Evolutionary conservation across 2,113 vertebrate species (phyloP).

Genomic region (Lasiurus borealis): DNA sequence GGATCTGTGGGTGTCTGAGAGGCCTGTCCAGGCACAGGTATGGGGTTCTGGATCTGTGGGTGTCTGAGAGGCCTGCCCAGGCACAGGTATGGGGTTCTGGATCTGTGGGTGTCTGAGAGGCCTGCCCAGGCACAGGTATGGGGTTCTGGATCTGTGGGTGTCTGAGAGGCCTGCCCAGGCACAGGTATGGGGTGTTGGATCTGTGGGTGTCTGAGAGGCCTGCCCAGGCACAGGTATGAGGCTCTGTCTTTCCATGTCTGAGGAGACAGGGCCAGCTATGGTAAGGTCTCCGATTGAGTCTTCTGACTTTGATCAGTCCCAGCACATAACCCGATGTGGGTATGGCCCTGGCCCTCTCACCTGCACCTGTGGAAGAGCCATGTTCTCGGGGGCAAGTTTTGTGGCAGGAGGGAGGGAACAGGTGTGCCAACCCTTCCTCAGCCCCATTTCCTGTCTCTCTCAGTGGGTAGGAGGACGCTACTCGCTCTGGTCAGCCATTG

Average conservation of each 20-base stretch:
- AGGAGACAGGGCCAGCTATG: not conserved
- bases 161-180: accelerated
- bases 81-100: not conserved
- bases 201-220: not conserved
- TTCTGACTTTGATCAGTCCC: not conserved
- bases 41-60: not conserved
- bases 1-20: not conserved
- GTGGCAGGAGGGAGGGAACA: constrained; percentile 60
- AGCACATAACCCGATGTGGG: not conserved
- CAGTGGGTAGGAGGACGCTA: constrained; percentile 99
- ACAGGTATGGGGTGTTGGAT: not conserved
- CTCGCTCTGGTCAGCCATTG: constrained; percentile 98
- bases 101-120: not conserved
- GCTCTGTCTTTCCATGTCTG: not conserved
- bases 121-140: not conserved
- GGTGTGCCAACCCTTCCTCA: constrained; percentile 49
- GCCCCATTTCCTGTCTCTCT: constrained; percentile 71
- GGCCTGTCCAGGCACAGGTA: not conserved
- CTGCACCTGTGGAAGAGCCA: not conserved
- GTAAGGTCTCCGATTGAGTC: not conserved
- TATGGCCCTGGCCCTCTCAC: not conserved
- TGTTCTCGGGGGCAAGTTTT: not conserved
- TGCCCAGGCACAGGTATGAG: not conserved
- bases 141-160: accelerated
- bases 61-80: too few species aligned